phyloP scores from a whole-genome alignment of 1,140 invertebrate species.

The Rhagoletis pomonella region DNA sequence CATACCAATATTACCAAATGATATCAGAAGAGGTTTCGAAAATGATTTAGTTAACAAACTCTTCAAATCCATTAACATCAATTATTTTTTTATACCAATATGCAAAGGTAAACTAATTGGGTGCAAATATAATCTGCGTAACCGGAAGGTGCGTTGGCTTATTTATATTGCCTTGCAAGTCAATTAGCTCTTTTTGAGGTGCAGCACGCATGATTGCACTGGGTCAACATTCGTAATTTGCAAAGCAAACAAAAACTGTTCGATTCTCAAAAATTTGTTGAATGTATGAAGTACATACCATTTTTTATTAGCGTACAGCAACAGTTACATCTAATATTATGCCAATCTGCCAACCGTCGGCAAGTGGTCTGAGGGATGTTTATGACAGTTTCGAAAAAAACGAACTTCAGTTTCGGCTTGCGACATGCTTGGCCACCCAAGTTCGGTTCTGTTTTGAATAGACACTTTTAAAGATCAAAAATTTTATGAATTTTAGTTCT shows the following conservation, averaged over 20 bases:
- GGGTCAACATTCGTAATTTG: background rate
- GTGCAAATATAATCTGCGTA: background rate
- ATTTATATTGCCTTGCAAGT: constrained; percentile 4
- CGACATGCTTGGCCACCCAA: too few relatives aligned
- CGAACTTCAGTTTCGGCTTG: too few relatives aligned
- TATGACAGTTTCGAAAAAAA: too few relatives aligned
- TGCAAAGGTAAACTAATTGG: background rate
- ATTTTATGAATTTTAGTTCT: too few relatives aligned
- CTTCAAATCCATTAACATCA: background rate
- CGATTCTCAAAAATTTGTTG: background rate
- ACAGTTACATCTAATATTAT: too few relatives aligned
- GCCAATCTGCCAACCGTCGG: too few relatives aligned
- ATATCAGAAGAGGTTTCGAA: background rate
- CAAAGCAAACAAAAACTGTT: background rate
- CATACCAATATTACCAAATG: background rate
- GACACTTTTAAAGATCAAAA: too few relatives aligned
- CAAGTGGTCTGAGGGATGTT: too few relatives aligned
- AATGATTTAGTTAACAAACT: background rate
- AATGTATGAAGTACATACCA: too few relatives aligned
- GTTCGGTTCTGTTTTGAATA: too few relatives aligned
- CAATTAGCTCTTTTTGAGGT: constrained; percentile 1
- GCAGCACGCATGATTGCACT: constrained; percentile 16
- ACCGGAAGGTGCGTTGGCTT: background rate
- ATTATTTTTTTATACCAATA: background rate
- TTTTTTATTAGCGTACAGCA: too few relatives aligned